Percentiles rank a stretch among this genome's conserved stretches.
Evolutionary conservation across 2,113 vertebrate species (phyloP).

Genomic region (Aphyosemion australe): DNA sequence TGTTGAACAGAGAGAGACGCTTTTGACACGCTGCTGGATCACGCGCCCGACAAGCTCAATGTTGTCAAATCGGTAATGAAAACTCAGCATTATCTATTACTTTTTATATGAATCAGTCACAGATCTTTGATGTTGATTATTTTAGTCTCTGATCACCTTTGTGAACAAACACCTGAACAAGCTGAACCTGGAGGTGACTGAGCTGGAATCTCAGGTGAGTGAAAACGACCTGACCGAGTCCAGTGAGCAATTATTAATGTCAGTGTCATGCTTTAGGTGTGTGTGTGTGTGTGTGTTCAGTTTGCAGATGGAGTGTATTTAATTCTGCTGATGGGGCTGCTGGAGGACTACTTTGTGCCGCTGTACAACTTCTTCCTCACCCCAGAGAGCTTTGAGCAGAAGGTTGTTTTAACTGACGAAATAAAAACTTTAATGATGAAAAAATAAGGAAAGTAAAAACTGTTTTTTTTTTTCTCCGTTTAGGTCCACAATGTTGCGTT

Average conservation of each 20-base stretch:
- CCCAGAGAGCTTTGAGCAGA: constrained; percentile 94
- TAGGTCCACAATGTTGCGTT: constrained; percentile 97
- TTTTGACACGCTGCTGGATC: constrained; percentile 97
- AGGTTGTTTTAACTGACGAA: constrained; percentile 74
- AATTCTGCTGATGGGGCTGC: constrained; percentile 92
- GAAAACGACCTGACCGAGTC: not conserved
- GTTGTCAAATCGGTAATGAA: constrained; percentile 93
- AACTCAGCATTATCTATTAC: not conserved
- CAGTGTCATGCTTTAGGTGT: not conserved
- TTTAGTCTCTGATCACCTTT: constrained; percentile 96
- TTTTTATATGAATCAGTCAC: not conserved
- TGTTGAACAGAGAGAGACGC: constrained; percentile 89
- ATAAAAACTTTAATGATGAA: not conserved
- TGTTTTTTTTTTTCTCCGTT: constrained; percentile 55
- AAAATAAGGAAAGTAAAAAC: not conserved
- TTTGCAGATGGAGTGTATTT: constrained; percentile 98
- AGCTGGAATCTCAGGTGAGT: constrained; percentile 95
- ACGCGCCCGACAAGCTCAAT: constrained; percentile 96
- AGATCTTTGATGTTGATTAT: not conserved
- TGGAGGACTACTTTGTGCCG: constrained; percentile 95
- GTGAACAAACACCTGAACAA: constrained; percentile 99
- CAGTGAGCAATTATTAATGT: not conserved
- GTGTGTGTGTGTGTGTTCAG: constrained; percentile 70
- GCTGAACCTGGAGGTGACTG: constrained; percentile 95
- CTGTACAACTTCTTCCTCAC: constrained; percentile 95